Percentiles rank a stretch among this genome's conserved stretches.
Evolutionary conservation across 2,888 invertebrate species (phyloP).

Genomic region (Pristionchus japonicus): DNA sequence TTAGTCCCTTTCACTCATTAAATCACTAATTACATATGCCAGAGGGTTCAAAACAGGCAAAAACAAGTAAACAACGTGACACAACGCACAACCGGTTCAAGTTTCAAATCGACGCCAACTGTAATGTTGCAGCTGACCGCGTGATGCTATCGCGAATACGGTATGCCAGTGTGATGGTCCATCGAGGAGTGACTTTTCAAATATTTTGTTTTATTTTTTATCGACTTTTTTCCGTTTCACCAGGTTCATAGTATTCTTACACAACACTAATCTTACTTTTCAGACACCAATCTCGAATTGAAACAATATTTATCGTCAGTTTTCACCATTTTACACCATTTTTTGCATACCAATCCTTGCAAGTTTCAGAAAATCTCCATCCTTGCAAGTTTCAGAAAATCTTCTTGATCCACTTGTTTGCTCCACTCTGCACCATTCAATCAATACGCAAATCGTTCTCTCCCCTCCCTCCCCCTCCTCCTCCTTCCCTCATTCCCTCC

Average conservation of each 20-base stretch:
- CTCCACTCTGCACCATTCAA: neutral
- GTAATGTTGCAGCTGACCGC: neutral
- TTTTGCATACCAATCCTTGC: no score
- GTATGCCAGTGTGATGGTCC: neutral
- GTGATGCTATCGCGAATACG: neutral
- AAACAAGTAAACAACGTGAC: conserved; percentile 11
- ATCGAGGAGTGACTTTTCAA: neutral
- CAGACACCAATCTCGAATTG: neutral
- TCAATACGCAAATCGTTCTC: neutral
- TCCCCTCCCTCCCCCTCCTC: neutral
- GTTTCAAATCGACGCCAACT: conserved; percentile 34
- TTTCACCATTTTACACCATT: no score
- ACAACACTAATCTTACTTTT: neutral
- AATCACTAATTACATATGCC: neutral
- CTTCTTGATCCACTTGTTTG: neutral
- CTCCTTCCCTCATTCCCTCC: conserved; percentile 3
- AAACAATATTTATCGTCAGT: no score
- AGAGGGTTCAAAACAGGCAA: neutral
- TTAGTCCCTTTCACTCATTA: neutral
- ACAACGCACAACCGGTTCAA: conserved; percentile 15
- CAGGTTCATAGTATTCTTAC: neutral
- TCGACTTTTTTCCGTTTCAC: neutral
- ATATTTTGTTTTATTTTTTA: neutral
- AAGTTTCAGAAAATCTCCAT: neutral
- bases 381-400: neutral